Conservation (phyloP, 2,797 vertebrate genomes). For the Echeneis naucrates region DNA sequence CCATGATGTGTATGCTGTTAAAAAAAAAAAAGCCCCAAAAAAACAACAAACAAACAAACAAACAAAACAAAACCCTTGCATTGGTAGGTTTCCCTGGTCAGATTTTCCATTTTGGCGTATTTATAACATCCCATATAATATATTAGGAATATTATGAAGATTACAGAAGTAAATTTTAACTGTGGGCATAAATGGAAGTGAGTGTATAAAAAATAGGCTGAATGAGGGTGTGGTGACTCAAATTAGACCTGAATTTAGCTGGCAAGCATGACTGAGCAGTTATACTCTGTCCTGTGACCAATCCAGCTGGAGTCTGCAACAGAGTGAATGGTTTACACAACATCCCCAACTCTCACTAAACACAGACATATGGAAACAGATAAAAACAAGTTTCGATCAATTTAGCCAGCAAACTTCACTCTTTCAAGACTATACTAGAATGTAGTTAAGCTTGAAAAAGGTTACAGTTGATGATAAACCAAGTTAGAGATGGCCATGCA, state of each 20-base stretch:
- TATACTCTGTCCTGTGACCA: conserved; percentile 58
- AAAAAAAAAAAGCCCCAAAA: no score
- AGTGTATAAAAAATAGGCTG: conserved; percentile 5
- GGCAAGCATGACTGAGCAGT: conserved; percentile 51
- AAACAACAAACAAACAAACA: no score
- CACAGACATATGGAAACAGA: background rate
- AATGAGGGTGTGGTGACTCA: conserved; percentile 38
- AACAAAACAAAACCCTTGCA: background rate
- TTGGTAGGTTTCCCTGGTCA: background rate
- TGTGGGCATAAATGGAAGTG: background rate
- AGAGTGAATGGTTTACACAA: conserved; percentile 22
- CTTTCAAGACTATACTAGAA: conserved; percentile 2
- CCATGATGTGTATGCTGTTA: conserved; percentile 3
- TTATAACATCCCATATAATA: no score
- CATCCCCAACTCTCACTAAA: conserved; percentile 1
- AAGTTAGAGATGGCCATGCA: background rate
- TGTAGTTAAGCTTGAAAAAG: background rate
- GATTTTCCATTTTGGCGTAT: no score
- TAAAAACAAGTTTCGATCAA: background rate
- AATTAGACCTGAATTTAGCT: conserved; percentile 56
- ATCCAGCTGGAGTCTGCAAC: conserved; percentile 29
- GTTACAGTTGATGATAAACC: background rate
- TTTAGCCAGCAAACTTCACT: background rate
- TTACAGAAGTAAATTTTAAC: background rate
- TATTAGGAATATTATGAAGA: no score